phyloP scores from a whole-genome alignment of 2,797 vertebrate species.

The Hyperoplus lanceolatus region DNA sequence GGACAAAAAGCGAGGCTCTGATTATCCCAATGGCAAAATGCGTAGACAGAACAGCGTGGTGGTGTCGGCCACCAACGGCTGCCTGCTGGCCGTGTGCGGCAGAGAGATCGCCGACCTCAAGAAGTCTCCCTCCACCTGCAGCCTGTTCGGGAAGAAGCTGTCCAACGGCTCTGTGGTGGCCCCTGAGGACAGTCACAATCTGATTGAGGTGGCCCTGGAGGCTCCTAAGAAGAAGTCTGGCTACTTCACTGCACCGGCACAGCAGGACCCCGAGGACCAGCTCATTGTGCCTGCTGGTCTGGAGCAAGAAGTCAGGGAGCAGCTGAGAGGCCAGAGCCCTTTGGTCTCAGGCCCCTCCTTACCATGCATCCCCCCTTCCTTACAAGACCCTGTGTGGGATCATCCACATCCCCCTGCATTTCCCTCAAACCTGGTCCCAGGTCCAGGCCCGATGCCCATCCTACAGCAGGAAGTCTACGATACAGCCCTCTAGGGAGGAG shows the following conservation, averaged over 20 bases:
- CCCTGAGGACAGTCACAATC: constrained; percentile 94
- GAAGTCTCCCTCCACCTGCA: constrained; percentile 93
- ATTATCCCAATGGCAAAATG: constrained; percentile 82
- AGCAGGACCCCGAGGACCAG: constrained; percentile 96
- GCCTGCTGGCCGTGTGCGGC: constrained; percentile 86
- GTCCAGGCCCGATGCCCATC: constrained; percentile 63
- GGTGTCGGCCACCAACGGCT: constrained; percentile 88
- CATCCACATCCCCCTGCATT: constrained; percentile 78
- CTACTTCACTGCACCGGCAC: constrained; percentile 96
- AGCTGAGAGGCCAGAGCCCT: constrained; percentile 88
- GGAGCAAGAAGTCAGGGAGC: constrained; percentile 95
- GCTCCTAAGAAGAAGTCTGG: constrained; percentile 97
- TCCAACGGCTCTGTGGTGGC: constrained; percentile 97
- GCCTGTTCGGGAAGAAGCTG: constrained; percentile 94
- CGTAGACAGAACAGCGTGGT: constrained; percentile 92
- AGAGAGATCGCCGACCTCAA: constrained; percentile 92
- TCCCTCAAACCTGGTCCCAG: constrained; percentile 64
- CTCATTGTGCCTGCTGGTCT: constrained; percentile 93
- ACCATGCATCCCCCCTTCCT: constrained; percentile 71
- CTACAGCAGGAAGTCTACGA: constrained; percentile 93
- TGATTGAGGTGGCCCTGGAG: constrained; percentile 96
- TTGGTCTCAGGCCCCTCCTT: constrained; percentile 77
- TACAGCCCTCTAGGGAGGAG: constrained; percentile 90
- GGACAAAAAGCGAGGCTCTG: constrained; percentile 73
- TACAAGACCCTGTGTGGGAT: constrained; percentile 84